These are phyloP conservation scores for Belonocnema kinseyi DNA, from an alignment of 1,140 invertebrate genomes.

Conservation along the genomic window DNA sequence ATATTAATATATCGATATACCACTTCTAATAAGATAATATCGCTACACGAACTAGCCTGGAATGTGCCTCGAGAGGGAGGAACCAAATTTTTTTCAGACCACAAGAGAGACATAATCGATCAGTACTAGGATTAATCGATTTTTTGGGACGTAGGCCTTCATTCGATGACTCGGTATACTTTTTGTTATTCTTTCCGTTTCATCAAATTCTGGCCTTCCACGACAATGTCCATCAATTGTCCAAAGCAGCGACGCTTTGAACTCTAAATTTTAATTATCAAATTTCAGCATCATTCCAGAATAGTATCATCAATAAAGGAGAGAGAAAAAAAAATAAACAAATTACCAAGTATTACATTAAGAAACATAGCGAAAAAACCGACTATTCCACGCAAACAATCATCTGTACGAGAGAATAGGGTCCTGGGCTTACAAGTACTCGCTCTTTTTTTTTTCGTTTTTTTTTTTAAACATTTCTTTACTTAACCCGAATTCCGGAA, in stretches of 20 bases:
- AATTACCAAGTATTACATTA: constrained; percentile 59
- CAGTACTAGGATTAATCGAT: too few species aligned
- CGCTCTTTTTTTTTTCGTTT: constrained; percentile 35
- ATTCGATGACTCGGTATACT: constrained; percentile 28
- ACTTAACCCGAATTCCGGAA: constrained; percentile 57
- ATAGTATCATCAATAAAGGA: constrained; percentile 51
- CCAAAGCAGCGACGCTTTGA: constrained; percentile 3
- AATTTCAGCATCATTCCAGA: constrained; percentile 59
- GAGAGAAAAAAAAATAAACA: constrained; percentile 54
- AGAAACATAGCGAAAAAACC: constrained; percentile 58
- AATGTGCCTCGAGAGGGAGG: constrained; percentile 58
- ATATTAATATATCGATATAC: constrained; percentile 65
- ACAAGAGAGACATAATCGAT: not conserved
- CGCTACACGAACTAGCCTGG: constrained; percentile 68
- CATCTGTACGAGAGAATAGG: constrained; percentile 20
- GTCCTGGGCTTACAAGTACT: not conserved
- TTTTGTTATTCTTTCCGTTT: constrained; percentile 35
- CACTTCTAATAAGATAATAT: constrained; percentile 71
- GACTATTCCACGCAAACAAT: constrained; percentile 48
- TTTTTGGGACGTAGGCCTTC: not conserved
- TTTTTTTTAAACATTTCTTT: too few species aligned
- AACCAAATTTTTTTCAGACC: constrained; percentile 37
- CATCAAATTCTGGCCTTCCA: constrained; percentile 19
- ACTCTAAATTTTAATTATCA: constrained; percentile 3
- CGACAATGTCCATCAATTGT: constrained; percentile 14